Evolutionary conservation across 2,888 invertebrate species (phyloP), one percentile per base, ranked within the genome.

Genomic region (Drosophila barbarae): DNA sequence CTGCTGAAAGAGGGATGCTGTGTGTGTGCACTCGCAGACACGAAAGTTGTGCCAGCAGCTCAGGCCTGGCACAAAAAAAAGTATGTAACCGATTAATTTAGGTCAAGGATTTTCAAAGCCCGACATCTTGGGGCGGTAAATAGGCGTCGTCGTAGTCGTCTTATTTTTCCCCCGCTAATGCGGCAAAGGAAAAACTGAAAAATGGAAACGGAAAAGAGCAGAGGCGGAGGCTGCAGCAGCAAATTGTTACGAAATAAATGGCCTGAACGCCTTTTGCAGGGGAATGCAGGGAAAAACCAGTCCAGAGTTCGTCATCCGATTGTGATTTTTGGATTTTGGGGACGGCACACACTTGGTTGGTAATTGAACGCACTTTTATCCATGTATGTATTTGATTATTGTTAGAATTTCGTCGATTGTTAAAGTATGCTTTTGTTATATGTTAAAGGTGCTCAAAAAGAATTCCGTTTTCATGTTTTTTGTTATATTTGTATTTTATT

Each of bases 91-190:
- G 61, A 69, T 54, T 69, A 72, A 84, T 78, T 79, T 80, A 82
- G 84, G 80, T 82, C 84, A 80, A 84, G 82, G 79, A 82, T 84
- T 71, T 74, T 73, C 63, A 61, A 47, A 47, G 66, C 66, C 61
- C 69, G 57, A 61, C 63, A 59, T 67, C 56, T 63, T 63, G 49
- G 63, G 59, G 50, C 54, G 64, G 65, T 52, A 65, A 70, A 73
- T 61, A 69, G 41, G 52, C 44, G 38, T 44, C 54, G 47, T 56
- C 49, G 32, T 34, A 70, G 63, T 50, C 36, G n/a, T 38, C 41
- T 49, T 53, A 57, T 54, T 41, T 46, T 39, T 41, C 15, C 26
- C 44, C 35, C 23, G 23, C 23, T 23, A 12, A 38, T 53, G 60
- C 36, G 41, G 35, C 50, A 46, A 21, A 44, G 12, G 13, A 13